Conservation (phyloP, 2,797 vertebrate genomes). For the Aphelocoma californica region DNA sequence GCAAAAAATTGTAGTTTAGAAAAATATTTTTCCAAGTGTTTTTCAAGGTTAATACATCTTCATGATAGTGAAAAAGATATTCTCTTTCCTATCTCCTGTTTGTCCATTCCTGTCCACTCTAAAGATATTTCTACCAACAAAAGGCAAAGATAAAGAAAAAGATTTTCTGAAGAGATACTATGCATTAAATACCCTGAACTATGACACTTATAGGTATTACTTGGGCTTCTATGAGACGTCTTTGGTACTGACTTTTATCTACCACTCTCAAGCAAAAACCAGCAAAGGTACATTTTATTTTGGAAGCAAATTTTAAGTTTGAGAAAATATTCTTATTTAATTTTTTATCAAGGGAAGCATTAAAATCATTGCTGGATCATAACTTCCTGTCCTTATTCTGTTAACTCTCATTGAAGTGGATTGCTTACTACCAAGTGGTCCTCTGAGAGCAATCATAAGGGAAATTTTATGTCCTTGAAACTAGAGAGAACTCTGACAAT, state of each 20-base stretch:
- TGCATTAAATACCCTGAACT: neutral
- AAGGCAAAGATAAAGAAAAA: neutral
- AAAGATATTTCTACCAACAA: neutral
- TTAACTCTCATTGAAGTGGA: neutral
- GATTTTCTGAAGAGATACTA: neutral
- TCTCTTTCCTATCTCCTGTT: neutral
- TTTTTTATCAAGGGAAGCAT: neutral
- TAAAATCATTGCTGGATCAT: neutral
- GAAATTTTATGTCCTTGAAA: neutral
- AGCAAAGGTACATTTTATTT: neutral
- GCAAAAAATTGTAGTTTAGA: neutral
- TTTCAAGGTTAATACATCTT: slow-evolving; percentile 2
- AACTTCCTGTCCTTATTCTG: neutral
- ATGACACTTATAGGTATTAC: neutral
- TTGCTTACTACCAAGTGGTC: neutral
- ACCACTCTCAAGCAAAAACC: neutral
- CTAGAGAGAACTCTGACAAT: neutral
- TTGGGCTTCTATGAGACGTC: neutral
- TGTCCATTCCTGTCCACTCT: neutral
- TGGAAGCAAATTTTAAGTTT: neutral
- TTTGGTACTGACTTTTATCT: neutral
- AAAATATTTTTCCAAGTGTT: neutral
- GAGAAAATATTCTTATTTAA: neutral
- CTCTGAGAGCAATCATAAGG: neutral
- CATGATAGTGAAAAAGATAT: neutral